A percentile compares a stretch with the other conserved stretches of the same genome.
Evolutionary conservation across 92 coral and sea anemone genomes (phyloP).

Genomic region (Epizoanthus fatuus): DNA sequence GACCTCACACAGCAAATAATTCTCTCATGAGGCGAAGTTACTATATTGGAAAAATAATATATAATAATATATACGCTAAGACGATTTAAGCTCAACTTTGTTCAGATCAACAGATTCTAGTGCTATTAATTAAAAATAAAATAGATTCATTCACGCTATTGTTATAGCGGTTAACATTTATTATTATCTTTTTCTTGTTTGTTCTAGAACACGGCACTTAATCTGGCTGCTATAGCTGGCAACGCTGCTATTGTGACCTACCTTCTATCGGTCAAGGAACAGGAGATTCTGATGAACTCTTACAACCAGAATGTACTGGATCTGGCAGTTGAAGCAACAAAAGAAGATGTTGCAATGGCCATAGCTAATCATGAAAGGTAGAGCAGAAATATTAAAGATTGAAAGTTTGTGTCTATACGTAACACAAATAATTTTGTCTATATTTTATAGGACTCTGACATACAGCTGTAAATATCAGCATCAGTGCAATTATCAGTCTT

Average conservation of each 20-base stretch:
- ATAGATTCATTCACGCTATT: too few species aligned
- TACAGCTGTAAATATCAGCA: too few species aligned
- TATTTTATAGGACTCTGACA: too few species aligned
- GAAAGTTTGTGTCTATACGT: background rate
- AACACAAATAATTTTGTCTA: too few species aligned
- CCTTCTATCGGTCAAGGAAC: constrained; percentile 75
- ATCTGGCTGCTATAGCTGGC: constrained; percentile 82
- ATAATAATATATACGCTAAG: too few species aligned
- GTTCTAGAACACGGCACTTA: constrained; percentile 75
- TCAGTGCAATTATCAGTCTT: too few species aligned
- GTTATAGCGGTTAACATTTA: too few species aligned
- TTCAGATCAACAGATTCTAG: too few species aligned
- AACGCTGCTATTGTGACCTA: constrained; percentile 74
- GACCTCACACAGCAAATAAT: background rate
- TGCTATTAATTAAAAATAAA: too few species aligned
- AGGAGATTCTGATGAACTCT: constrained; percentile 76
- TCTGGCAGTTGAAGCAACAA: constrained; percentile 76
- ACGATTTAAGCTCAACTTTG: too few species aligned
- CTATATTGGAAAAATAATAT: background rate
- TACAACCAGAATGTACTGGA: constrained; percentile 83
- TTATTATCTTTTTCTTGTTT: too few species aligned
- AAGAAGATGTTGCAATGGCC: constrained; percentile 81
- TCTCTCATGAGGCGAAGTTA: too few species aligned
- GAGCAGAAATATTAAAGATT: background rate
- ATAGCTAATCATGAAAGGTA: constrained; percentile 84